Conservation (phyloP, 2,113 vertebrate species). For the Cyanocitta stelleri region DNA sequence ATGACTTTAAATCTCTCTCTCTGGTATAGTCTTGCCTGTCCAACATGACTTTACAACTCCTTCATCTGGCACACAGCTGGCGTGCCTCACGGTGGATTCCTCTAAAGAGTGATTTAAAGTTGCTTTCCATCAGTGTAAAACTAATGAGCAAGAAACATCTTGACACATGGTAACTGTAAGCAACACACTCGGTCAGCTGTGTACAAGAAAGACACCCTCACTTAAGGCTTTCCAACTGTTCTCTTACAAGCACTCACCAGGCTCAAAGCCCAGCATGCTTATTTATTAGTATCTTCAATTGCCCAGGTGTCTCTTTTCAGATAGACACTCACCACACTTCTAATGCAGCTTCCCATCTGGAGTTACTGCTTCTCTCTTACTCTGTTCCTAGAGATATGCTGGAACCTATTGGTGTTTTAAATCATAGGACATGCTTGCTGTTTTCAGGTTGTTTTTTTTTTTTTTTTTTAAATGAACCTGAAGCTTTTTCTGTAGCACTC, state of each 20-base stretch:
- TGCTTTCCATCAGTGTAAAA: slow-evolving; percentile 68
- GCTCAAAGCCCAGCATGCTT: slow-evolving; percentile 15
- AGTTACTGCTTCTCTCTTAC: not conserved
- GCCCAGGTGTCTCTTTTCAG: slow-evolving; percentile 57
- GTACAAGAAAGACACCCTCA: not conserved
- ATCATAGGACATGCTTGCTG: not conserved
- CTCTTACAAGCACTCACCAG: not conserved
- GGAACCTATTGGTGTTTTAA: not conserved
- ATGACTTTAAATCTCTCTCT: slow-evolving; percentile 69
- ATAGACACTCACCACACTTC: not conserved
- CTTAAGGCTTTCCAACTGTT: slow-evolving; percentile 58
- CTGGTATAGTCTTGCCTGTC: slow-evolving; percentile 58
- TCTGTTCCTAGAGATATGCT: not conserved
- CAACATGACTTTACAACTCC: slow-evolving; percentile 63
- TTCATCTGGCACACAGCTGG: slow-evolving; percentile 71
- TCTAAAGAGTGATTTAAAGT: slow-evolving; percentile 70
- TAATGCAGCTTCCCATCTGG: slow-evolving; percentile 14
- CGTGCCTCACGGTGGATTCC: slow-evolving; percentile 55
- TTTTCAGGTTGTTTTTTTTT: not conserved
- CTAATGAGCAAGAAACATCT: slow-evolving; percentile 67
- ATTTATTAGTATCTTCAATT: slow-evolving; percentile 36
- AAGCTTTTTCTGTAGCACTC: not conserved
- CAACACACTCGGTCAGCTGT: slow-evolving; percentile 62
- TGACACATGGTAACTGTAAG: slow-evolving; percentile 57
- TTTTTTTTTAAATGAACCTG: not conserved